Evolutionary conservation across 1,140 invertebrate species (phyloP).

Genomic region (Polypedilum vanderplanki): DNA sequence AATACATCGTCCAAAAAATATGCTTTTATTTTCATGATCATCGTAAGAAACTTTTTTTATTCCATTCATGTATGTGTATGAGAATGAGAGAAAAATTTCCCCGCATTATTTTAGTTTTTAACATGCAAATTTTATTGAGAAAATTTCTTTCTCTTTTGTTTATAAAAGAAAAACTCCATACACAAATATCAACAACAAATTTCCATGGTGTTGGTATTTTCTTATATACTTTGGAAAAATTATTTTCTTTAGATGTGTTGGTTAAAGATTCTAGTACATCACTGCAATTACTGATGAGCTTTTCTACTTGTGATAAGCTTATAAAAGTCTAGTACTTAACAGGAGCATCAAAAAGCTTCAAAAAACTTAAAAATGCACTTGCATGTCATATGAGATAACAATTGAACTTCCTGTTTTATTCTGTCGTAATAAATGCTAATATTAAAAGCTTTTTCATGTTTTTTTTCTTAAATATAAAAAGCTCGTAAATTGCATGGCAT

Average conservation of each 20-base stretch:
- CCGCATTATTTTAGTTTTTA: neutral
- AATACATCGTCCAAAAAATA: neutral
- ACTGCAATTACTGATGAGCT: neutral
- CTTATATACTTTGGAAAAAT: neutral
- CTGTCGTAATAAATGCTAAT: neutral
- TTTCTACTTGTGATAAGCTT: neutral
- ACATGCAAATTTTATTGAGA: slow-evolving; percentile 12
- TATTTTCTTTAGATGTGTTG: too few species aligned
- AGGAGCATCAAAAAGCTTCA: neutral
- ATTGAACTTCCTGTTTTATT: neutral
- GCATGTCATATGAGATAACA: neutral
- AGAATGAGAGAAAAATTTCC: neutral
- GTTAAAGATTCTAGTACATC: slow-evolving; percentile 1
- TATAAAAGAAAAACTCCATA: neutral
- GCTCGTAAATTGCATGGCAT: too few species aligned
- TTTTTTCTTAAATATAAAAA: too few species aligned
- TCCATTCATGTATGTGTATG: neutral
- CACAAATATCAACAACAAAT: neutral
- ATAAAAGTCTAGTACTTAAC: neutral
- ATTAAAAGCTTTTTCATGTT: too few species aligned
- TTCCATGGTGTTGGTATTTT: neutral
- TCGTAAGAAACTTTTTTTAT: neutral
- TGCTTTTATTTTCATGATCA: neutral
- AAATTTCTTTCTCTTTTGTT: neutral
- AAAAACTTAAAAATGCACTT: neutral